These are phyloP conservation scores for Dicranocentrus wangi DNA, from an alignment of 2,888 invertebrate genomes.

Conservation along the genomic window DNA sequence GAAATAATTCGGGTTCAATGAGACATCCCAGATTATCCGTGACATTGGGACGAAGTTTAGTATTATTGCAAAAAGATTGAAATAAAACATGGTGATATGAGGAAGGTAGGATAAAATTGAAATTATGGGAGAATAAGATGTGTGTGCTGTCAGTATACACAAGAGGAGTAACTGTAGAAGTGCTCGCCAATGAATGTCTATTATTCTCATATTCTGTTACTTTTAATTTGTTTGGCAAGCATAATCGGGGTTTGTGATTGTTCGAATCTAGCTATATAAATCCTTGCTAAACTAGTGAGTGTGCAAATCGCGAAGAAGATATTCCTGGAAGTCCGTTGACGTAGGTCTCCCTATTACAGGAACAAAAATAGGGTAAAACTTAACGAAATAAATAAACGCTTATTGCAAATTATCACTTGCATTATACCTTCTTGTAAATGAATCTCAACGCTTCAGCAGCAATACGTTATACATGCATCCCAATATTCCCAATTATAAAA, in stretches of 20 bases:
- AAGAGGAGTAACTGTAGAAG: no score
- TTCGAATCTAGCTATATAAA: conserved; percentile 94
- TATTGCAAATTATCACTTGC: no score
- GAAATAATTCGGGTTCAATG: no score
- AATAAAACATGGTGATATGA: no score
- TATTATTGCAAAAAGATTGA: no score
- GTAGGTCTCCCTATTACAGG: conserved; percentile 89
- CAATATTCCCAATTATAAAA: conserved; percentile 98
- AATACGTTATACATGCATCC: conserved; percentile 96
- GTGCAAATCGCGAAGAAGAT: conserved; percentile 92
- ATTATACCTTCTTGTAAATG: conserved; percentile 91
- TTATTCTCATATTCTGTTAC: conserved; percentile 74
- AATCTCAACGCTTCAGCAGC: conserved; percentile 93
- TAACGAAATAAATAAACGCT: neutral
- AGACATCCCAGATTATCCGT: no score
- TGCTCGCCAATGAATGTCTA: neutral
- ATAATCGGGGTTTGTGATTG: conserved; percentile 98
- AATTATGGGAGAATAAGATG: no score
- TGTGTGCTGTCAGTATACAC: no score
- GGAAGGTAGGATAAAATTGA: no score
- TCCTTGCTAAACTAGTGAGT: conserved; percentile 89
- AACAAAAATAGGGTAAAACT: neutral
- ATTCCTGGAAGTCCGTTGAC: conserved; percentile 99
- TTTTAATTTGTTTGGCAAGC: conserved; percentile 87
- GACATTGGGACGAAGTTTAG: no score